These are phyloP conservation scores for Neuroscelio doddi DNA, from an alignment of 2,888 invertebrate genomes.

Conservation along the genomic window DNA sequence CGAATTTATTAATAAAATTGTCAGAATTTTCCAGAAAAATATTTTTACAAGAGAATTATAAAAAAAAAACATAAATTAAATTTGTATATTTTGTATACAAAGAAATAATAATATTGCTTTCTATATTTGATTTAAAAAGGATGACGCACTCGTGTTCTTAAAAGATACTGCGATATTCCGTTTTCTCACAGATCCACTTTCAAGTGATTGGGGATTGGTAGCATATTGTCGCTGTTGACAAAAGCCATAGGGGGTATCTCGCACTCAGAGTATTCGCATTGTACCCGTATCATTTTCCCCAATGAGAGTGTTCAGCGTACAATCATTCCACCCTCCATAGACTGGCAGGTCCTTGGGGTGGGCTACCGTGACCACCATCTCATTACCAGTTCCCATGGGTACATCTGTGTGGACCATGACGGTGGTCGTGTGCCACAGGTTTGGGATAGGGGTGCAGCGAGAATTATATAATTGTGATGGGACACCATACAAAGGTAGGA, in stretches of 20 bases:
- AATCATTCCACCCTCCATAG: constrained; percentile 26
- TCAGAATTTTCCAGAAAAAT: too few species aligned
- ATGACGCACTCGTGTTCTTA: too few species aligned
- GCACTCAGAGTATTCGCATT: constrained; percentile 39
- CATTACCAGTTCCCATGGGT: constrained; percentile 72
- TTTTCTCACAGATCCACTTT: constrained; percentile 69
- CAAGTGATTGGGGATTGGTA: constrained; percentile 56
- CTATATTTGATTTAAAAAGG: too few species aligned
- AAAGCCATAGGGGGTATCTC: constrained; percentile 63
- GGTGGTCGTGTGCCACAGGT: constrained; percentile 51
- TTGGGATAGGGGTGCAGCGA: constrained; percentile 62
- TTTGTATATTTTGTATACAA: too few species aligned
- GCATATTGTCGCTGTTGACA: constrained; percentile 72
- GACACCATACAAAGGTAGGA: constrained; percentile 47
- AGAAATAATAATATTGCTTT: too few species aligned
- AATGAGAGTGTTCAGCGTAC: constrained; percentile 25
- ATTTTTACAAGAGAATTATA: too few species aligned
- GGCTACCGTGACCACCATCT: constrained; percentile 71
- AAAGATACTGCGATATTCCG: too few species aligned
- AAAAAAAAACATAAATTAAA: too few species aligned
- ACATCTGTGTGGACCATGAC: constrained; percentile 50
- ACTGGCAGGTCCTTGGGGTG: constrained; percentile 52
- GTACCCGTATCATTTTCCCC: constrained; percentile 45
- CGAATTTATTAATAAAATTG: too few species aligned
- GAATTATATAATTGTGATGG: constrained; percentile 68